Evolutionary conservation across 2,888 invertebrate genomes (phyloP).

Genomic region (Noctua fimbriata): DNA sequence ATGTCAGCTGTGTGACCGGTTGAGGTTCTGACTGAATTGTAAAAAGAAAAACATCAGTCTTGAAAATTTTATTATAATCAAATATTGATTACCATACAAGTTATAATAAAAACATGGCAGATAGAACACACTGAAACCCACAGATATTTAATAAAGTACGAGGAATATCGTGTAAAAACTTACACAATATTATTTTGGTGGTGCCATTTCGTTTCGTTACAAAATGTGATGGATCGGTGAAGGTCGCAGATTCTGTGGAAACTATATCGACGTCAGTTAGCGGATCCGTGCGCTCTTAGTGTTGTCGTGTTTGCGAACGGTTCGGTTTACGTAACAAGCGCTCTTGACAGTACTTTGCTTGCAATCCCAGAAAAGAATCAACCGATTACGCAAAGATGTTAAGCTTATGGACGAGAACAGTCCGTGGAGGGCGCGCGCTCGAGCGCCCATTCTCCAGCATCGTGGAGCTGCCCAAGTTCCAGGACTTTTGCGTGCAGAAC

Average conservation of each 20-base stretch:
- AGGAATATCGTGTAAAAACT: constrained; percentile 16
- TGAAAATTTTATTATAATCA: background rate
- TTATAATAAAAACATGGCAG: constrained; percentile 9
- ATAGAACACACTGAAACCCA: constrained; percentile 2
- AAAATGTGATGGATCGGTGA: constrained; percentile 82
- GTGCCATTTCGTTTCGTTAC: constrained; percentile 85
- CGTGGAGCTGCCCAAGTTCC: constrained; percentile 91
- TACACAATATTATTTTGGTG: constrained; percentile 47
- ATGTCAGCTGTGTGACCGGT: constrained; percentile 33
- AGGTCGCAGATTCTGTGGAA: constrained; percentile 74
- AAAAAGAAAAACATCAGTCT: constrained; percentile 23
- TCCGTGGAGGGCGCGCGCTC: constrained; percentile 92
- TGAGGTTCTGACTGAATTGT: background rate
- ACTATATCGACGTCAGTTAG: constrained; percentile 64
- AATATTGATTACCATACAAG: background rate
- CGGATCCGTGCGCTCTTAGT: constrained; percentile 56
- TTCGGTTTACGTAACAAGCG: constrained; percentile 69
- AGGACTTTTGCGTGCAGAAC: constrained; percentile 93
- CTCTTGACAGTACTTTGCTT: constrained; percentile 62
- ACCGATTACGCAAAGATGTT: constrained; percentile 70
- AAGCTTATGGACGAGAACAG: constrained; percentile 71
- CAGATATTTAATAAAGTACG: constrained; percentile 4
- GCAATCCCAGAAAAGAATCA: constrained; percentile 36
- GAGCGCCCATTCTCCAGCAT: constrained; percentile 90
- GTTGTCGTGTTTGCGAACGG: constrained; percentile 60